Percentiles rank a stretch among this genome's conserved stretches.
Evolutionary conservation across 30 jellyfish, hydroid and myxozoan genomes (phyloP).

Genomic region (Nemopilema nomurai): DNA sequence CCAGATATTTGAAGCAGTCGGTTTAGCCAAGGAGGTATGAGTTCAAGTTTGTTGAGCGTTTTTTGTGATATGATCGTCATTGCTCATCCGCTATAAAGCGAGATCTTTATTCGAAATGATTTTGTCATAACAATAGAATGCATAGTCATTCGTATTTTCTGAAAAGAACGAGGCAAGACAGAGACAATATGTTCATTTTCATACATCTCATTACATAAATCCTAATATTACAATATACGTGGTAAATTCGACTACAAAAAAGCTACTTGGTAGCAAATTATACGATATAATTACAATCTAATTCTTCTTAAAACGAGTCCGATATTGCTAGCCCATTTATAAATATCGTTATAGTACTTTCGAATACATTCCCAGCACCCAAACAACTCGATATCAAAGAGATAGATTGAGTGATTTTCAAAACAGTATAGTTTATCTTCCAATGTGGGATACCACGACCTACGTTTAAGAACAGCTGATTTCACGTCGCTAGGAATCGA

Average conservation of each 20-base stretch:
- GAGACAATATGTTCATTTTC: neutral
- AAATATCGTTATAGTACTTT: slow-evolving; percentile 44
- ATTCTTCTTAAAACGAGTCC: slow-evolving; percentile 37
- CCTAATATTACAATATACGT: neutral
- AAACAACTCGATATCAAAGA: slow-evolving; percentile 41
- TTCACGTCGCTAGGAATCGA: slow-evolving; percentile 47
- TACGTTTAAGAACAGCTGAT: slow-evolving; percentile 7
- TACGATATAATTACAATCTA: neutral
- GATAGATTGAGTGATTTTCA: slow-evolving; percentile 50
- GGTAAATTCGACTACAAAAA: neutral
- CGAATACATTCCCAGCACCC: slow-evolving; percentile 71
- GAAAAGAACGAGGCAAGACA: neutral
- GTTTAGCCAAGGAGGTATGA: slow-evolving; percentile 62
- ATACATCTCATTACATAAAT: neutral
- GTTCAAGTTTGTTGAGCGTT: neutral
- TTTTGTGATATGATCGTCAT: neutral
- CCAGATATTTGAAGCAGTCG: slow-evolving; percentile 68
- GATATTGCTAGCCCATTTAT: slow-evolving; percentile 56
- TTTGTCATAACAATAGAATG: no score
- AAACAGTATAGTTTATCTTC: slow-evolving; percentile 56
- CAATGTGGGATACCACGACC: slow-evolving; percentile 60
- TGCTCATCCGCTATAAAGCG: neutral
- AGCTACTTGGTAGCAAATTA: slow-evolving; percentile 1
- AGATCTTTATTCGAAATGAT: neutral
- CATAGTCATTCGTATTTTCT: no score